A percentile compares a stretch with the other conserved stretches of the same genome.
Conservation (phyloP, 2,888 invertebrate species). For the Andricus quercusramuli region DNA sequence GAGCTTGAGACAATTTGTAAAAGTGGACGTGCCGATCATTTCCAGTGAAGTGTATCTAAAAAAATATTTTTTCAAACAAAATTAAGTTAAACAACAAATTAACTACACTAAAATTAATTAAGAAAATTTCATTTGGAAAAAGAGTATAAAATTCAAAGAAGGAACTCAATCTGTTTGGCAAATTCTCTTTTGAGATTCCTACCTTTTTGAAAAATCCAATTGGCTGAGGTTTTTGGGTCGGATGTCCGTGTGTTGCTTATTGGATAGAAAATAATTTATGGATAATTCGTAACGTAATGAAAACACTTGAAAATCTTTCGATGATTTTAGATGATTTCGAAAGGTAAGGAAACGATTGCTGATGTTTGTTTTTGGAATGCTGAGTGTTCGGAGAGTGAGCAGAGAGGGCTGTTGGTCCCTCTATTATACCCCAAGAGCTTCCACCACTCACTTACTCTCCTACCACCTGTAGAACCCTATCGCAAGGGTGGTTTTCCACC, state of each 20-base stretch:
- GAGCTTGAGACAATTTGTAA: no score
- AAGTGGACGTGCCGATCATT: no score
- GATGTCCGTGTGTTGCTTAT: neutral
- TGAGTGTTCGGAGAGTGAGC: constrained; percentile 68
- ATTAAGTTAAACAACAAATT: neutral
- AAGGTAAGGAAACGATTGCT: neutral
- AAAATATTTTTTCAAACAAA: neutral
- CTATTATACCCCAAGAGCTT: constrained; percentile 73
- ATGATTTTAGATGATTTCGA: neutral
- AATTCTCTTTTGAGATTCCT: neutral
- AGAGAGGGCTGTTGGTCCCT: constrained; percentile 70
- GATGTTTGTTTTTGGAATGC: constrained; percentile 59
- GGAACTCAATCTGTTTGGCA: neutral
- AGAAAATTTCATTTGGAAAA: neutral
- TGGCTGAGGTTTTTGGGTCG: neutral
- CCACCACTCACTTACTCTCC: constrained; percentile 63
- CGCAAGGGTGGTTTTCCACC: constrained; percentile 58
- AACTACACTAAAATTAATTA: neutral
- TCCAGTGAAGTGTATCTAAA: no score
- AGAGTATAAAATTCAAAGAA: neutral
- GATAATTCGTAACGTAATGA: neutral
- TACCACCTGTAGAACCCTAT: constrained; percentile 66
- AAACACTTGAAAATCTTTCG: neutral
- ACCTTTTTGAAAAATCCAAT: constrained; percentile 6
- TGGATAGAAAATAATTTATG: constrained; percentile 2